phyloP scores from a whole-genome alignment of 2,888 invertebrate genomes.

The Coelinius sp. region DNA sequence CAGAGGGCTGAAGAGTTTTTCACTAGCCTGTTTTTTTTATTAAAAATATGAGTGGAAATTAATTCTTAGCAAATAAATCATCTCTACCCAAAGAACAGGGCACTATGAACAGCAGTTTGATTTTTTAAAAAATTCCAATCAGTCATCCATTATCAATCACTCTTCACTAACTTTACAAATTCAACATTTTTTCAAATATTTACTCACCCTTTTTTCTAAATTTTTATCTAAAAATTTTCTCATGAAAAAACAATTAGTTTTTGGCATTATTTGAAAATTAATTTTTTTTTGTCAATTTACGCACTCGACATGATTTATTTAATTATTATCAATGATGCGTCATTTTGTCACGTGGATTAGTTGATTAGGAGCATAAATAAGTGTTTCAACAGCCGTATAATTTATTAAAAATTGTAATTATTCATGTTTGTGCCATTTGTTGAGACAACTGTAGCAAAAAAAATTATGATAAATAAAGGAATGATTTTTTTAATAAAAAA shows the following conservation, averaged over 20 bases:
- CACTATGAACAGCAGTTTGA: conserved; percentile 70
- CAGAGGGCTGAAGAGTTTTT: conserved; percentile 61
- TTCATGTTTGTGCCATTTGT: too few species aligned
- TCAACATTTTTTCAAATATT: background rate
- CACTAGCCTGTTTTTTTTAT: background rate
- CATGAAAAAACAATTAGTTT: background rate
- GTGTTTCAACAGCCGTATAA: too few species aligned
- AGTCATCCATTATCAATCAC: conserved; percentile 50
- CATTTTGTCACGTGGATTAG: too few species aligned
- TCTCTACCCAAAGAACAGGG: conserved; percentile 69
- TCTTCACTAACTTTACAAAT: conserved; percentile 30
- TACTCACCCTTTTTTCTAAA: background rate
- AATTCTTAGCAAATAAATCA: conserved; percentile 47
- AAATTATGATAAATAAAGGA: background rate
- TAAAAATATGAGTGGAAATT: background rate
- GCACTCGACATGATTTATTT: background rate
- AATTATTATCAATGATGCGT: background rate
- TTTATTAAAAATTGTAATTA: too few species aligned
- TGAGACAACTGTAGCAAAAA: too few species aligned
- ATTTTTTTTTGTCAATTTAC: background rate
- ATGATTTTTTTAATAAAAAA: background rate
- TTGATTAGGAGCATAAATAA: too few species aligned
- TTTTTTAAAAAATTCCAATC: conserved; percentile 67
- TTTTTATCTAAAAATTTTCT: too few species aligned
- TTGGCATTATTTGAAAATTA: background rate